These are phyloP conservation scores for Iselma pallidipennis DNA, from an alignment of 2,888 invertebrate species.

Conservation along the genomic window DNA sequence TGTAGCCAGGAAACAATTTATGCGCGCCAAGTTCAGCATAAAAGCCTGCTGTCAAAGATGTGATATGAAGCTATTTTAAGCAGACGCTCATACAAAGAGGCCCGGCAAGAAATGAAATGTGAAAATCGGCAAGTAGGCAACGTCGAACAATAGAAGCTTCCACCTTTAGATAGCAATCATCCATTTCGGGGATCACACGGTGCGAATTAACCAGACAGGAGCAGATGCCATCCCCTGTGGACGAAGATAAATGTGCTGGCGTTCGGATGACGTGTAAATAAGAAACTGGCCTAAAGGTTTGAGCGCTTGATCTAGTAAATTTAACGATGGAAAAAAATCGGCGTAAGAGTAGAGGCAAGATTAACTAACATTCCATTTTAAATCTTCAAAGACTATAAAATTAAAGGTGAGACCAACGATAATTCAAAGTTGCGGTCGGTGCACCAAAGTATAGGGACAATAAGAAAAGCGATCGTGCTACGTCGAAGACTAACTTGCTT, in stretches of 20 bases:
- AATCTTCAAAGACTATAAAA: slow-evolving; percentile 14
- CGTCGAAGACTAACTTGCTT: slow-evolving; percentile 49
- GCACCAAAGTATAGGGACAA: slow-evolving; percentile 29
- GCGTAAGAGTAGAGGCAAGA: not conserved
- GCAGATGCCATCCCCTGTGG: slow-evolving; percentile 37
- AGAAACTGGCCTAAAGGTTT: slow-evolving; percentile 34
- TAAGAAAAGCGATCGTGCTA: slow-evolving; percentile 44
- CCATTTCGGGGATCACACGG: slow-evolving; percentile 39
- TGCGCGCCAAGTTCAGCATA: slow-evolving; percentile 23
- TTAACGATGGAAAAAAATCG: slow-evolving; percentile 6
- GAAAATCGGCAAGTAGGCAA: slow-evolving; percentile 36
- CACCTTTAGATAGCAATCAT: slow-evolving; percentile 49
- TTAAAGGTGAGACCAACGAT: slow-evolving; percentile 25
- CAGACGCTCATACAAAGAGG: slow-evolving; percentile 40
- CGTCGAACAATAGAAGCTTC: slow-evolving; percentile 42
- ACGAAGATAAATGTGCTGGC: slow-evolving; percentile 40
- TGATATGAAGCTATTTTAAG: slow-evolving; percentile 43
- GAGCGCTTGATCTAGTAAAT: slow-evolving; percentile 26
- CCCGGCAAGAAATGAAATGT: slow-evolving; percentile 40
- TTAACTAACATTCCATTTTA: not conserved
- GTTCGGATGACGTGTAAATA: slow-evolving; percentile 38
- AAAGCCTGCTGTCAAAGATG: slow-evolving; percentile 35
- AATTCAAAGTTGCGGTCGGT: slow-evolving; percentile 29
- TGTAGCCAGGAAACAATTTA: slow-evolving; percentile 23
- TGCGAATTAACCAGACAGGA: slow-evolving; percentile 41